Evolutionary conservation across 2,113 vertebrate species (phyloP).

Genomic region (Pantherophis guttatus): DNA sequence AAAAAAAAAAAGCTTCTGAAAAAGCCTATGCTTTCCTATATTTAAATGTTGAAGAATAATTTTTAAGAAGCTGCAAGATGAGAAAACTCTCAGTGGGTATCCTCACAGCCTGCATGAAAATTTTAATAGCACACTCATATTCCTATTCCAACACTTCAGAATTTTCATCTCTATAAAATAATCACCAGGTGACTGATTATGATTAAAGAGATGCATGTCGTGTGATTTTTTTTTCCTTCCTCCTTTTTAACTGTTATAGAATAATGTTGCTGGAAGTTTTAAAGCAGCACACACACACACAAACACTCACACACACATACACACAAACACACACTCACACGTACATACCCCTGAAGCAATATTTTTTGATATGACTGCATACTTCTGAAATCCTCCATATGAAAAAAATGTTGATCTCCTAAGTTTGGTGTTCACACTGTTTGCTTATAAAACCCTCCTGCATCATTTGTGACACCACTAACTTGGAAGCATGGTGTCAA

Average conservation of each 20-base stretch:
- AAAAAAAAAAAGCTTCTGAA: neutral
- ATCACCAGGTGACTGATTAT: conserved; percentile 9
- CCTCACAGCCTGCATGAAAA: conserved; percentile 13
- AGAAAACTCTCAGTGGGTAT: conserved; percentile 11
- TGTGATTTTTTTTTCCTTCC: neutral
- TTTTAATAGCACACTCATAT: conserved; percentile 10
- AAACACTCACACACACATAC: neutral
- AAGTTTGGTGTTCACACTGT: neutral
- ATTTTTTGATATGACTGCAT: neutral
- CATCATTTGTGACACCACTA: conserved; percentile 8
- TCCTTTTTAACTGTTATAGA: neutral
- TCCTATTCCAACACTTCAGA: conserved; percentile 1
- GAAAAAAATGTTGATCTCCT: neutral
- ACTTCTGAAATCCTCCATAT: neutral
- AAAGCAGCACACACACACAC: neutral
- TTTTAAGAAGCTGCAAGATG: conserved; percentile 5
- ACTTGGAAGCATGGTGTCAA: neutral
- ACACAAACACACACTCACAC: neutral
- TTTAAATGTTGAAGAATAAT: neutral
- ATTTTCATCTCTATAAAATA: conserved; percentile 20
- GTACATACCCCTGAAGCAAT: neutral
- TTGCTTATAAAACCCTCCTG: conserved; percentile 4
- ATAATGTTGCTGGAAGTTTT: neutral
- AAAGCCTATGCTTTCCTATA: neutral
- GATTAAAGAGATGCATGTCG: conserved; percentile 12